These are phyloP conservation scores for Cotesia vestalis DNA, from an alignment of 1,140 invertebrate genomes.

Conservation along the genomic window DNA sequence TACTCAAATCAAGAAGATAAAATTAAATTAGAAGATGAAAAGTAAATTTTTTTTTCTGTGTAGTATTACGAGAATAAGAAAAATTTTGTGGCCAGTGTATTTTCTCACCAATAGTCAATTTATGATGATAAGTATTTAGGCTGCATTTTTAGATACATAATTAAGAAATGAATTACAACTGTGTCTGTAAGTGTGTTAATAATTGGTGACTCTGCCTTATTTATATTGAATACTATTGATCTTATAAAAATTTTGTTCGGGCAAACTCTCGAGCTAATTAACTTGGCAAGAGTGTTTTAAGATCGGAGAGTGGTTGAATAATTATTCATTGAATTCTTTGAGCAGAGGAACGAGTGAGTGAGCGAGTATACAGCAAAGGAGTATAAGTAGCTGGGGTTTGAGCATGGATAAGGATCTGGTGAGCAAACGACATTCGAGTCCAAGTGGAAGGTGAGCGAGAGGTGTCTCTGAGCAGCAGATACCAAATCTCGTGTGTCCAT, in stretches of 20 bases:
- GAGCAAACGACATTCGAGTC: conserved; percentile 26
- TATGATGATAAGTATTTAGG: too few species aligned
- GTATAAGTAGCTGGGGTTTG: background rate
- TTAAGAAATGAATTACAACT: too few species aligned
- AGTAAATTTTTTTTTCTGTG: too few species aligned
- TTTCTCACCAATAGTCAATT: too few species aligned
- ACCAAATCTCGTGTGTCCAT: conserved; percentile 52
- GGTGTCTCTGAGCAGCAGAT: conserved; percentile 48
- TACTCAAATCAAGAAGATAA: too few species aligned
- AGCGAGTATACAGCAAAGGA: conserved; percentile 19
- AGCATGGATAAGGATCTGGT: conserved; percentile 8
- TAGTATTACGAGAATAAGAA: too few species aligned
- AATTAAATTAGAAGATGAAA: too few species aligned
- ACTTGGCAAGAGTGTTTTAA: conserved; percentile 1
- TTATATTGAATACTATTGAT: too few species aligned
- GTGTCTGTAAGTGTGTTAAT: too few species aligned
- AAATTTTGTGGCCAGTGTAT: too few species aligned
- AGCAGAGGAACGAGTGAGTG: background rate
- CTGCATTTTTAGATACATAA: too few species aligned
- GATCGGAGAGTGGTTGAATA: conserved; percentile 14
- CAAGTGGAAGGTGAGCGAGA: conserved; percentile 43
- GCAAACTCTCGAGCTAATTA: background rate
- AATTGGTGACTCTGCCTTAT: too few species aligned
- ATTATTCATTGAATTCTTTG: conserved; percentile 23
- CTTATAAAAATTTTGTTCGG: background rate